Conservation (phyloP, 2,113 vertebrate genomes). For the Australoheros scitulus region DNA sequence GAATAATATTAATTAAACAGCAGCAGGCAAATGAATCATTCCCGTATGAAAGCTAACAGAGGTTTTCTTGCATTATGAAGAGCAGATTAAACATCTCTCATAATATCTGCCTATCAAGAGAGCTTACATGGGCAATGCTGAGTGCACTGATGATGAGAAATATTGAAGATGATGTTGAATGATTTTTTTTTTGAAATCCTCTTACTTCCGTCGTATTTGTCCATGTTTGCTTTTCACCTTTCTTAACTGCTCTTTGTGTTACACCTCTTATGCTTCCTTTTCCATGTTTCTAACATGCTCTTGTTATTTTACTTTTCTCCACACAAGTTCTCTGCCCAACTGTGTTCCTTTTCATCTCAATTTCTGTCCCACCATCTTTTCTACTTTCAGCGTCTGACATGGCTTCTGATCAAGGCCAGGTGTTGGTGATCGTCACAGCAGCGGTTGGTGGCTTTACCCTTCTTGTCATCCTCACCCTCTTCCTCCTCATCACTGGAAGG, state of each 20-base stretch:
- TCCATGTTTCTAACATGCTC: background rate
- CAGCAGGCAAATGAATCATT: conserved; percentile 68
- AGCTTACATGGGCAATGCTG: background rate
- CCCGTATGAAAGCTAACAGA: conserved; percentile 44
- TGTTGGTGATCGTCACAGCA: conserved; percentile 93
- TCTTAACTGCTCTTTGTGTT: background rate
- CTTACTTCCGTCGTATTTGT: conserved; percentile 2
- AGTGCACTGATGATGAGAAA: conserved; percentile 17
- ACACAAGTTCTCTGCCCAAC: background rate
- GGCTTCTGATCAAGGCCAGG: conserved; percentile 92
- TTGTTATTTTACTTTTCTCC: background rate
- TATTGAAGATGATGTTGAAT: conserved; percentile 29
- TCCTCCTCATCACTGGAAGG: conserved; percentile 96
- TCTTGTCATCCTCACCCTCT: conserved; percentile 93
- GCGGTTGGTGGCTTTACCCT: conserved; percentile 95
- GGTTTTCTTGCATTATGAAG: conserved; percentile 58
- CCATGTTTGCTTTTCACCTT: background rate
- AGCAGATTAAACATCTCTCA: conserved; percentile 57
- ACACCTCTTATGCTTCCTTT: background rate
- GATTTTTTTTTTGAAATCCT: background rate
- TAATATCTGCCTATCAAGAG: conserved; percentile 38
- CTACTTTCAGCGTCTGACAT: conserved; percentile 88
- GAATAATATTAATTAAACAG: conserved; percentile 80
- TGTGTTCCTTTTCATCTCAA: background rate
- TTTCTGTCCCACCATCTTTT: background rate